Base-by-base conservation (phyloP, 2,797 vertebrate genomes). In the Sebastes jordani region DNA sequence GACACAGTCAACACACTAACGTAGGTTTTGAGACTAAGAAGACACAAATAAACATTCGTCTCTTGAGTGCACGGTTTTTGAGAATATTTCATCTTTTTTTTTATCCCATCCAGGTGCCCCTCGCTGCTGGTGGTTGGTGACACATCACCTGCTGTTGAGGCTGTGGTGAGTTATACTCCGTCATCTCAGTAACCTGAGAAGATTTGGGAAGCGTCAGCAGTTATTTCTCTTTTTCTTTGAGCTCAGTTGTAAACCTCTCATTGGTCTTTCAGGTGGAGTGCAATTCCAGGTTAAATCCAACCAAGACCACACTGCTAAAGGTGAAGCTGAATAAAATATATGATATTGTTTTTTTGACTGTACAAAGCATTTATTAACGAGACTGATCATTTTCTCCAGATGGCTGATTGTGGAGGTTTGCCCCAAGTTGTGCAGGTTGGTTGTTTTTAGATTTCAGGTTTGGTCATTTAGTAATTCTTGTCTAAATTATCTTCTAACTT, bases 331-430 rank as follows among this genome's bases (percentile, higher is more conserved):
- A 38, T 49, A 1, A 32, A 29, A 65, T 42, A 2, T 42, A 11
- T 13, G 3, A 32, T 30, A 34, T n/a, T 6, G 2, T 55, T 56
- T 59, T 70, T 70, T 5, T 74, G 1, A 38, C 9, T 18, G 8
- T 1, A 36, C 18, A 65, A 62, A 80, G 3, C 4, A 61, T 52
- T 23, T 18, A 29, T 49, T 85, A 49, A 84, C 67, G 11, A 73
- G 14, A 20, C 27, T 64, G 11, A 25, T 74, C 0, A 7, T 64
- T 7, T 59, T 65, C 16, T 84, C 59, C 91, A 99, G 98, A 99
- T 99, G 98, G 97, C 98, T 2, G 98, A 99, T 89, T 99, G 98
- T n/a, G 98, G 98, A 76, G 98, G 98, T 23, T 92, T 99, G 83
- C 98, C 98, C 66, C 98, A 99, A 91, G 97, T 98, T 78, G 98